Percentiles rank a stretch among this genome's conserved stretches.
Conservation (phyloP, 2,113 vertebrate genomes). For the Micromys minutus region DNA sequence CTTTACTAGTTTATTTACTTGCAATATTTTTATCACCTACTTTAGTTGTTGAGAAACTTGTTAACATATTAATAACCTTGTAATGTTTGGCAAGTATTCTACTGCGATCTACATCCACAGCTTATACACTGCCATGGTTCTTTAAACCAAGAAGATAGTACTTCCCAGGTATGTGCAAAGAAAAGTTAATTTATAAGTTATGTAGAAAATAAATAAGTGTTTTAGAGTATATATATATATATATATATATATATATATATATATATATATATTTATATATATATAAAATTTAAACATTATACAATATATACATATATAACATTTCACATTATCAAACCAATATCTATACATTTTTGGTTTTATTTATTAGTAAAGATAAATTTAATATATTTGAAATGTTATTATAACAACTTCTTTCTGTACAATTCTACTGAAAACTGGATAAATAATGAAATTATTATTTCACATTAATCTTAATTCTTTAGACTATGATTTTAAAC, state of each 20-base stretch:
- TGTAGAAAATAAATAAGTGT: background rate
- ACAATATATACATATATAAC: too few relatives aligned
- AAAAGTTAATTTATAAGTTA: background rate
- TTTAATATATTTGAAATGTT: background rate
- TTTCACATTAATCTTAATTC: conserved; percentile 18
- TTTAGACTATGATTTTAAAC: background rate
- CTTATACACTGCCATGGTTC: background rate
- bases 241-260: too few relatives aligned
- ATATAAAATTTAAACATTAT: background rate
- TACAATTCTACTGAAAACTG: background rate
- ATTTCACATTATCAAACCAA: background rate
- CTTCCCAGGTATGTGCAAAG: background rate
- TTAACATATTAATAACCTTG: background rate
- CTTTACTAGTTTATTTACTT: background rate
- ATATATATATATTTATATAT: background rate
- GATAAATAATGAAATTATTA: background rate
- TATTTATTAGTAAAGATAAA: background rate
- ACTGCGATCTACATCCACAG: background rate
- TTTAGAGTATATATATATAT: background rate
- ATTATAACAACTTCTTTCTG: background rate
- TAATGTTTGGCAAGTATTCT: background rate
- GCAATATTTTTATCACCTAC: background rate
- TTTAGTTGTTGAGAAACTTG: background rate
- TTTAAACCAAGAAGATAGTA: background rate
- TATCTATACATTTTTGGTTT: background rate